Conservation (phyloP, 2,113 vertebrate species). For the Fulmarus glacialis region DNA sequence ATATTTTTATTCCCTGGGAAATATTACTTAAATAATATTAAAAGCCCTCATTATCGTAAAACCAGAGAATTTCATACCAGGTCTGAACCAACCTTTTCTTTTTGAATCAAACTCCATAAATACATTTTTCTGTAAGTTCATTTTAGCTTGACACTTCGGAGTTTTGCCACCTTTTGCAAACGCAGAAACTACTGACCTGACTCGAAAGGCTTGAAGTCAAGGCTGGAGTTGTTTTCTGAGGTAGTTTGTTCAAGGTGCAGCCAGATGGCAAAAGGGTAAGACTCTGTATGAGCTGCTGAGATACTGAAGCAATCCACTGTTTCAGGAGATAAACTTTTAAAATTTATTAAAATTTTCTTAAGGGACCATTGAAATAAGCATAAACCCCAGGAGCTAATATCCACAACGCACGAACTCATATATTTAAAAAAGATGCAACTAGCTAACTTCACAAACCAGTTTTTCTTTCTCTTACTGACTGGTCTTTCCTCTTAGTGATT, state of each 20-base stretch:
- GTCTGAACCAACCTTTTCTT: not conserved
- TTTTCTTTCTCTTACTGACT: not conserved
- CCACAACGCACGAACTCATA: not conserved
- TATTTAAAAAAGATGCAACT: not conserved
- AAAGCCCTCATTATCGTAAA: not conserved
- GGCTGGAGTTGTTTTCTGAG: not conserved
- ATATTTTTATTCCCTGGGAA: not conserved
- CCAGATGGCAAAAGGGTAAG: not conserved
- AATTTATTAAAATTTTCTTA: not conserved
- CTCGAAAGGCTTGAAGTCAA: not conserved
- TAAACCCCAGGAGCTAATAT: not conserved
- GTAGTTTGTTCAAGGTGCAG: not conserved
- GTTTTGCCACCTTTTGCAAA: not conserved
- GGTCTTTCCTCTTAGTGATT: not conserved
- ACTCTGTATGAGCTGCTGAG: not conserved
- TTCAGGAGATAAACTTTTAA: not conserved
- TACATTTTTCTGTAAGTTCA: not conserved
- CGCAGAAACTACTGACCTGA: not conserved
- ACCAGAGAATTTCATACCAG: not conserved
- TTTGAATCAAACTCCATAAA: not conserved
- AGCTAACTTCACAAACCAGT: not conserved
- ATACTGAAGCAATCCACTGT: not conserved
- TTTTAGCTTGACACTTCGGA: not conserved
- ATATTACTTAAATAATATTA: not conserved
- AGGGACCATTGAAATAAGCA: not conserved